phyloP scores from a whole-genome alignment of 2,113 vertebrate genomes.

The Hyperopisus bebe region DNA sequence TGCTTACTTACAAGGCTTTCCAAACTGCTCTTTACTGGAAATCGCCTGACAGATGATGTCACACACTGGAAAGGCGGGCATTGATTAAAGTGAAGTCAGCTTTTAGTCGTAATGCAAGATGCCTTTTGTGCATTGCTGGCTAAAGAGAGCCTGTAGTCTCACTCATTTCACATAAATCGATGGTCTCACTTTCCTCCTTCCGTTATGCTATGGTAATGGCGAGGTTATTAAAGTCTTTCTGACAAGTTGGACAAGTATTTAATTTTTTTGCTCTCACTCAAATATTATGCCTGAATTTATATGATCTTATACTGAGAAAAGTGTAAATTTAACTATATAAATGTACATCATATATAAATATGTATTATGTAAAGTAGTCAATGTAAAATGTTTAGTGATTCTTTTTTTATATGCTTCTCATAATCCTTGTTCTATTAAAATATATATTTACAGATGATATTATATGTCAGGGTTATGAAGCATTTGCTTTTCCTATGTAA shows the following conservation, averaged over 20 bases:
- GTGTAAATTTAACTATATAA: not conserved
- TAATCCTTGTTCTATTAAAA: not conserved
- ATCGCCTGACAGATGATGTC: slow-evolving; percentile 26
- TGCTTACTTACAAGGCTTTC: slow-evolving; percentile 12
- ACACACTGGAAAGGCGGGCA: slow-evolving; percentile 19
- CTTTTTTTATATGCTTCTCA: not conserved
- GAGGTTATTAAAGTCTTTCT: slow-evolving; percentile 7
- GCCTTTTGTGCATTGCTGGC: slow-evolving; percentile 22
- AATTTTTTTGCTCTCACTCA: not conserved
- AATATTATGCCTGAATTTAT: not conserved
- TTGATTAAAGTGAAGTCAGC: slow-evolving; percentile 30
- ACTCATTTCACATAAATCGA: slow-evolving; percentile 14
- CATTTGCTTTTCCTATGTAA: not conserved
- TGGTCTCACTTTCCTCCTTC: slow-evolving; percentile 21
- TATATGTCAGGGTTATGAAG: slow-evolving; percentile 7
- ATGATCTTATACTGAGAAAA: not conserved
- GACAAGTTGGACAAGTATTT: not conserved
- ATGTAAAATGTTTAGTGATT: not conserved
- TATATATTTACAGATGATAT: not conserved
- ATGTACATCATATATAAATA: not conserved
- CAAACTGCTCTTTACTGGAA: slow-evolving; percentile 24
- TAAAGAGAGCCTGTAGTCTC: slow-evolving; percentile 4
- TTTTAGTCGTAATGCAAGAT: slow-evolving; percentile 32
- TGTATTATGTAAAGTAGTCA: not conserved
- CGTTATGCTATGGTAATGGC: slow-evolving; percentile 21